Percentiles rank a stretch among this genome's conserved stretches.
Conservation (phyloP, 1,140 invertebrate species). For the Apis mellifera region DNA sequence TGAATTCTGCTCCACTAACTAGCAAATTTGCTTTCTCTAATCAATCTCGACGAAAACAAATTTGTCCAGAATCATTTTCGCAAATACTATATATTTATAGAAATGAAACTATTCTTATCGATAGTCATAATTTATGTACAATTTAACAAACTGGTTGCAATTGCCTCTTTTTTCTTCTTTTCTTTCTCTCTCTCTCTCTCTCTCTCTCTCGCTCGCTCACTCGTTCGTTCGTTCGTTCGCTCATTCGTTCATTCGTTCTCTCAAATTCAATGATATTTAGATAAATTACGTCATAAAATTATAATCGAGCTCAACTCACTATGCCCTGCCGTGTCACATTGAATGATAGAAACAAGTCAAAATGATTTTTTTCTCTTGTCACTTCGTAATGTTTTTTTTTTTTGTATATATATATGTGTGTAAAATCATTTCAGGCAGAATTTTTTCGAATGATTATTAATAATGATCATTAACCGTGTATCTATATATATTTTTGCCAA, state of each 20-base stretch:
- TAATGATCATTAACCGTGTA: neutral
- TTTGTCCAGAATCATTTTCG: conserved; percentile 10
- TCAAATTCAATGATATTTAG: conserved; percentile 20
- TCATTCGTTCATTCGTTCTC: neutral
- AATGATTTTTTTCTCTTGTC: conserved; percentile 30
- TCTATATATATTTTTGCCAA: conserved; percentile 29
- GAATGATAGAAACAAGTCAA: conserved; percentile 47
- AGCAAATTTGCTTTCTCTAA: conserved; percentile 25
- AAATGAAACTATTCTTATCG: conserved; percentile 43
- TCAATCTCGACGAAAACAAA: conserved; percentile 35
- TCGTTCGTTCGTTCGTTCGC: neutral
- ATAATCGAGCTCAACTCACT: conserved; percentile 54
- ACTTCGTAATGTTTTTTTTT: neutral
- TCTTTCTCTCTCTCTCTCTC: neutral
- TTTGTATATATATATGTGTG: neutral
- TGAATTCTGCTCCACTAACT: conserved; percentile 11
- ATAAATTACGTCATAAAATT: conserved; percentile 54
- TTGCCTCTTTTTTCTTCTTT: neutral
- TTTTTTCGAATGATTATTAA: neutral
- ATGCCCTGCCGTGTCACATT: conserved; percentile 63
- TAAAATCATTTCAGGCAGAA: conserved; percentile 6
- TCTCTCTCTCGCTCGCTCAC: neutral
- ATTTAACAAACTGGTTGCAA: conserved; percentile 41
- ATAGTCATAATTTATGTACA: conserved; percentile 61
- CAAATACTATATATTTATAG: conserved; percentile 38